Percentiles rank a stretch among this genome's conserved stretches.
Conservation (phyloP, 1,140 invertebrate genomes). For the Pseudachorutes palmiensis region DNA sequence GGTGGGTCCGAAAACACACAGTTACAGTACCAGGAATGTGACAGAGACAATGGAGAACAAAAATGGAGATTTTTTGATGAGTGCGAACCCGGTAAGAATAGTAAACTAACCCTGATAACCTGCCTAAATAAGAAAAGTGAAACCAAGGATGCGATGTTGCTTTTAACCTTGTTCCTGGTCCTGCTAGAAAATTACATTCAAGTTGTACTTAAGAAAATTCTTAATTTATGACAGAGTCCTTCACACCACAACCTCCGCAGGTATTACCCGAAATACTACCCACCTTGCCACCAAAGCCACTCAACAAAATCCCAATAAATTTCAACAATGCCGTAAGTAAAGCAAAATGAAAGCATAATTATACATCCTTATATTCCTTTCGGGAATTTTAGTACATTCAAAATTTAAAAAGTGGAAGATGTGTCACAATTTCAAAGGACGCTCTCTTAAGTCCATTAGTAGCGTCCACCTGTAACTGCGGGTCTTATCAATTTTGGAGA, state of each 20-base stretch:
- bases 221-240: not conserved
- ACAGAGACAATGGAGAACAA: not conserved
- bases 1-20: not conserved
- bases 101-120: too few relatives aligned
- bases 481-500: slow-evolving; percentile 8
- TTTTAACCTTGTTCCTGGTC: too few relatives aligned
- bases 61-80: slow-evolving; percentile 16
- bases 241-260: too few relatives aligned
- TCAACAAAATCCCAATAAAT: slow-evolving; percentile 1
- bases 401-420: slow-evolving; percentile 14
- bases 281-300: not conserved
- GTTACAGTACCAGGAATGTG: not conserved
- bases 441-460: not conserved
- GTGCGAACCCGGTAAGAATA: not conserved
- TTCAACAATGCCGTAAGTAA: not conserved
- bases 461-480: slow-evolving; percentile 4
- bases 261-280: not conserved
- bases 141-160: too few relatives aligned
- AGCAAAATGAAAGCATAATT: not conserved
- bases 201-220: too few relatives aligned
- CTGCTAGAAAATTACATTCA: too few relatives aligned
- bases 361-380: not conserved
- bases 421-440: slow-evolving; percentile 12
- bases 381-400: slow-evolving; percentile 10
- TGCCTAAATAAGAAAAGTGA: too few relatives aligned